Percentiles rank a stretch among this genome's conserved stretches.
These are phyloP conservation scores for Pristionchus exspectatus DNA, from an alignment of 2,888 invertebrate genomes.

Conservation along the genomic window DNA sequence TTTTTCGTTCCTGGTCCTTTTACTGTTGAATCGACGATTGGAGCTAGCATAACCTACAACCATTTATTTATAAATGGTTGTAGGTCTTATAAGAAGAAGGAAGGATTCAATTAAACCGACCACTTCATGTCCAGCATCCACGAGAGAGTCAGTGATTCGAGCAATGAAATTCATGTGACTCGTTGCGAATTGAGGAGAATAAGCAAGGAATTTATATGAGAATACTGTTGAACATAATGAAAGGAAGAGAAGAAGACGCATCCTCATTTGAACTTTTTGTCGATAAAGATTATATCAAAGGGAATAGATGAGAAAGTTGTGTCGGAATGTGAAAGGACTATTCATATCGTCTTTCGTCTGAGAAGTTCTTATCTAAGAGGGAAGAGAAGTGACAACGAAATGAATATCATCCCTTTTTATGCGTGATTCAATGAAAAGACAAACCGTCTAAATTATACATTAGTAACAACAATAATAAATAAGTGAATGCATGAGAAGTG, in stretches of 20 bases:
- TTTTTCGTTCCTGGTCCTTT: slow-evolving; percentile 20
- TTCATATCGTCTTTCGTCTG: not conserved
- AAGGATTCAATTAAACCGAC: slow-evolving; percentile 34
- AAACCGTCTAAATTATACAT: not conserved
- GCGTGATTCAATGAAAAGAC: not conserved
- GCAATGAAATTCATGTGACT: slow-evolving; percentile 67
- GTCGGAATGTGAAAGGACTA: not conserved
- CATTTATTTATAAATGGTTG: too few relatives aligned
- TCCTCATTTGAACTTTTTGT: not conserved
- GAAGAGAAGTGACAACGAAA: not conserved
- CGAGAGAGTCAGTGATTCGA: slow-evolving; percentile 62
- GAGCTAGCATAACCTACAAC: too few relatives aligned
- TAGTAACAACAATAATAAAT: not conserved
- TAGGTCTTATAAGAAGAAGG: too few relatives aligned
- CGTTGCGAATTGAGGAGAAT: slow-evolving; percentile 65
- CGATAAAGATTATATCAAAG: not conserved
- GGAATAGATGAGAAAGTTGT: not conserved
- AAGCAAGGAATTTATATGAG: slow-evolving; percentile 58
- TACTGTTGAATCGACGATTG: too few relatives aligned
- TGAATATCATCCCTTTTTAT: not conserved
- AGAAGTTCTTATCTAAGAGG: not conserved
- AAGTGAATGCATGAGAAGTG: not conserved
- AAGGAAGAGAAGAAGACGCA: not conserved
- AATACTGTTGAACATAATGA: not conserved
- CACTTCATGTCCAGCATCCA: slow-evolving; percentile 63